Percentiles rank a stretch among this genome's conserved stretches.
Evolutionary conservation across 2,113 vertebrate genomes (phyloP).

Genomic region (Callithrix jacchus): DNA sequence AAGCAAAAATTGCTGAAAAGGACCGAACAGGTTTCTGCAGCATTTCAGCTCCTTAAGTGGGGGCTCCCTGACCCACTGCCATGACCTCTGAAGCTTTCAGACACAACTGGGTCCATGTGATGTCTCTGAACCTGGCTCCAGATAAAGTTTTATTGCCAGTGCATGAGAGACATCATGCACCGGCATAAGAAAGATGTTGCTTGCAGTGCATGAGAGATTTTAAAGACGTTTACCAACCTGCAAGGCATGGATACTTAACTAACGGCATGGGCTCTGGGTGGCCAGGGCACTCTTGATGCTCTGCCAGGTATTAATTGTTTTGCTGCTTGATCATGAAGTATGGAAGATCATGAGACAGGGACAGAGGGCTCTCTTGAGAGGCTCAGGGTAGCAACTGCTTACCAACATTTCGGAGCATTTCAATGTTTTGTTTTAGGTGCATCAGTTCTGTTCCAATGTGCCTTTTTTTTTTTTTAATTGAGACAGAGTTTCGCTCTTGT

Average conservation of each 20-base stretch:
- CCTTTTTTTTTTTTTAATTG: no score
- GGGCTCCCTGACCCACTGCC: background rate
- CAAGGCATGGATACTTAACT: background rate
- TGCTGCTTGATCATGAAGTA: background rate
- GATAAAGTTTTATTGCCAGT: background rate
- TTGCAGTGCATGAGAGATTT: background rate
- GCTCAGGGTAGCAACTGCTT: background rate
- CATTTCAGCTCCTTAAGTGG: background rate
- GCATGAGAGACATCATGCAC: background rate
- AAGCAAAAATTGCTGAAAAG: background rate
- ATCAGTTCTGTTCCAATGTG: background rate
- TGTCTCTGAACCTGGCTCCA: background rate
- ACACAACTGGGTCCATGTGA: background rate
- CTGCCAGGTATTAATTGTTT: background rate
- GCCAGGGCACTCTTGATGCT: background rate
- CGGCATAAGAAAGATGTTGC: no score
- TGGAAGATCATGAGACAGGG: background rate
- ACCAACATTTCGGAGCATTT: background rate
- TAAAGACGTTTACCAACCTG: background rate
- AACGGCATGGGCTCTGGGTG: background rate
- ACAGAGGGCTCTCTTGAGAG: background rate
- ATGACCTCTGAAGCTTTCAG: background rate
- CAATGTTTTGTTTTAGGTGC: background rate
- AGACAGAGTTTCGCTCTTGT: no score
- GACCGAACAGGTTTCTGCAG: background rate